Conservation (phyloP, 2,797 vertebrate species). For the Myotis pilosus region DNA sequence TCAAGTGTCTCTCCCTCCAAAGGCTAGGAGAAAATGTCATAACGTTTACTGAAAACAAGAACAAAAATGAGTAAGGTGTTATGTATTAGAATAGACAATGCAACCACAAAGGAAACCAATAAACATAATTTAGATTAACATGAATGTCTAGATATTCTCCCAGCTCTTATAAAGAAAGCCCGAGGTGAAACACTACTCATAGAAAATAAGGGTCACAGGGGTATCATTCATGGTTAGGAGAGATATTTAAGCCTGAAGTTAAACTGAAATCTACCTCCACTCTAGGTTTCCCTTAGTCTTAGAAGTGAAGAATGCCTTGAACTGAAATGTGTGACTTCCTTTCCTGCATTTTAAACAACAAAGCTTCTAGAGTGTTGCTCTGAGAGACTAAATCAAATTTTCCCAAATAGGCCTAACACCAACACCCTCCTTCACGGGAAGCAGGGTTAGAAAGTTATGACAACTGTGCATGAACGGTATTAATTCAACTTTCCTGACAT, state of each 20-base stretch:
- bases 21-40: neutral
- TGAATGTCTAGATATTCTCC: neutral
- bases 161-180: neutral
- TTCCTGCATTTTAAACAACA: neutral
- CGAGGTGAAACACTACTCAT: neutral
- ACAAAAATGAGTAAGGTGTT: neutral
- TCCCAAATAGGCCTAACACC: neutral
- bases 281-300: neutral
- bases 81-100: neutral
- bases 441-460: neutral
- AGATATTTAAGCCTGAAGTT: neutral
- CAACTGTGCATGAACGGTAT: neutral
- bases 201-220: neutral
- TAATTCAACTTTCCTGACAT: neutral
- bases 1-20: slow-evolving; percentile 14
- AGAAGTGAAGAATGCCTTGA: neutral
- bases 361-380: neutral
- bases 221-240: neutral
- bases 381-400: neutral
- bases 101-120: neutral
- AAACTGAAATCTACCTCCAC: neutral
- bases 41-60: neutral
- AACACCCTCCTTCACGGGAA: neutral
- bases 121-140: neutral
- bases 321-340: neutral